Base-by-base conservation (phyloP, 2,113 vertebrate genomes). In the Chaetorhynchus papuensis region DNA sequence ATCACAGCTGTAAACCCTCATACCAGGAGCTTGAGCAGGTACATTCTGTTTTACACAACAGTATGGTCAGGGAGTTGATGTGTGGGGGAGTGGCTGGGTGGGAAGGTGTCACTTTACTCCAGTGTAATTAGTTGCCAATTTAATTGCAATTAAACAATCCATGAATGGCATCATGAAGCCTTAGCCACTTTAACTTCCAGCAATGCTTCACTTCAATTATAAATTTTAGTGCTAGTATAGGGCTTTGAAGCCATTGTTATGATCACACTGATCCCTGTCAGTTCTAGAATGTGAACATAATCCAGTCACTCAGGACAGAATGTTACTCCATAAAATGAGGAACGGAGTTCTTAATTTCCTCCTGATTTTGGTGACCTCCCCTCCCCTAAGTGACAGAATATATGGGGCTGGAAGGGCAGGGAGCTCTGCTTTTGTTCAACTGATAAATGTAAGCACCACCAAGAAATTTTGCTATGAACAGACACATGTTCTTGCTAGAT, bases 11-110 rank as follows among this genome's bases (percentile, higher is more conserved):
- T 70, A 99, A 98, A 96, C 97, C 98, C 5, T 98, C 96, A 27
- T 98, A 98, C 56, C 98, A 99, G 89, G 97, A 98, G 83, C 97
- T 99, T 74, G 98, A 99, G 90, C 98, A 98, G 97, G 99, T 99
- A 97, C 85, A 39, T 84, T 71, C 27, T 59, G 23, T 15, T 95
- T 63, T 41, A 50, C 39, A 37, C 33, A 68, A 28, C 33, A 59
- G 70, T 28, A n/a, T 3, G 0, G 3, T 42, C 27, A 59, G 54
- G 22, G 37, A 18, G 45, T 83, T 54, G 69, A 65, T 49, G 11
- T 41, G 23, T 15, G 8, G 11, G 44, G 20, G 28, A 53, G 49
- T 20, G 23, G 31, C 83, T 87, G 50, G 15, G 17, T 70, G 64
- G 71, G 39, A 74, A 83, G 37, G 37, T 60, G 49, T 37, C 23